Evolutionary conservation across 2,888 invertebrate genomes (phyloP), one percentile per base, ranked within the genome.

Genomic region (Leptinotarsa tumamoca): DNA sequence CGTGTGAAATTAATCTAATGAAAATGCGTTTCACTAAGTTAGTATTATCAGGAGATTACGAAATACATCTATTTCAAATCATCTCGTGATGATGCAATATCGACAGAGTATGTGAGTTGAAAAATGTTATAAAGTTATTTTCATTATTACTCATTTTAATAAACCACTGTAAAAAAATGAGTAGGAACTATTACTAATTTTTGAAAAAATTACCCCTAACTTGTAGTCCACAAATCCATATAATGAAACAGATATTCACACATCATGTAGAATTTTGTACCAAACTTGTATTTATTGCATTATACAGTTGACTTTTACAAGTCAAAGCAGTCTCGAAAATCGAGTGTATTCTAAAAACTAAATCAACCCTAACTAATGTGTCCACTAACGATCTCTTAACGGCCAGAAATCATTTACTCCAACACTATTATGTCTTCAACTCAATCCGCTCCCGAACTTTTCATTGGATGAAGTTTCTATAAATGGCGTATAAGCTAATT

Each of bases 401-500:
- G 73, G 78, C 70, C 67, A 73, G 50, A 67, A 54, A 73, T 70
- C 43, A 58, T 70, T 54, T 54, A 58, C 70, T 73, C 71, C 73
- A 73, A 72, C 72, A 70, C 76, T 66, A 76, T 76, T 75, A 71
- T 75, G 21, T 73, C 67, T 63, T 71, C 68, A 52, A 61, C 50
- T 67, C 33, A 49, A 33, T 66, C 70, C 67, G 71, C 58, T 67
- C 75, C 67, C 70, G 58, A 76, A 69, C 69, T 72, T 63, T 63
- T 70, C 56, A 71, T 76, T 70, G 66, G 69, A 76, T 63, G 67
- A 68, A 33, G 4, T 54, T 67, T 54, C 18, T 83, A 83, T 84
- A 85, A 87, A 87, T 86, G 86, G 86, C 85, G 85, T 85, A 86
- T 86, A 84, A 80, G 84, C 87, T 88, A 88, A 88, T 88, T 88